A percentile compares a stretch with the other conserved stretches of the same genome.
phyloP scores from a whole-genome alignment of 2,888 invertebrate genomes.

The Hirtodrosophila trivittata region DNA sequence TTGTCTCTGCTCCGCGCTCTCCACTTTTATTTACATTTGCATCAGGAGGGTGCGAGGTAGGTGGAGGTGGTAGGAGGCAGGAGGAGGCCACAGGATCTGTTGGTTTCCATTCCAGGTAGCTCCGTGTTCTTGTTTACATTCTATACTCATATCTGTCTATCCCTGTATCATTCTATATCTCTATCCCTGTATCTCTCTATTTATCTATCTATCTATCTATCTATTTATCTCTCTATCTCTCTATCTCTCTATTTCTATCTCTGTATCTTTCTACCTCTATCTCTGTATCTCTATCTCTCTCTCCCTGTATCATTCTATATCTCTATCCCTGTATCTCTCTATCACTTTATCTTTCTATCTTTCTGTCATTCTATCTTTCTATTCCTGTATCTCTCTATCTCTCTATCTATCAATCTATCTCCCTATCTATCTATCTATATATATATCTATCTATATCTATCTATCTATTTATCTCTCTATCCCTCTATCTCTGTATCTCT shows the following conservation, averaged over 20 bases:
- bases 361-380: too few species aligned
- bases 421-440: background rate
- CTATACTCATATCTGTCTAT: conserved; percentile 25
- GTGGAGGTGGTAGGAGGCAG: too few species aligned
- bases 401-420: background rate
- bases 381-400: background rate
- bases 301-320: background rate
- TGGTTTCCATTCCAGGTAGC: conserved; percentile 2
- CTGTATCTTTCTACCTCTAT: background rate
- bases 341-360: background rate
- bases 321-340: background rate
- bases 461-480: background rate
- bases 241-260: too few species aligned
- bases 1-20: conserved; percentile 39
- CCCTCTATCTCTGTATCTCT: too few species aligned
- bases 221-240: background rate
- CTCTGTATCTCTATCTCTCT: too few species aligned
- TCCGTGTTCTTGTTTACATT: conserved; percentile 50
- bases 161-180: background rate
- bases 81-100: conserved; percentile 13
- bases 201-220: background rate
- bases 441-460: background rate
- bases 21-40: conserved; percentile 70
- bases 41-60: too few species aligned
- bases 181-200: background rate